Conservation (phyloP, 2,888 invertebrate genomes). For the Epinotia bilunana region DNA sequence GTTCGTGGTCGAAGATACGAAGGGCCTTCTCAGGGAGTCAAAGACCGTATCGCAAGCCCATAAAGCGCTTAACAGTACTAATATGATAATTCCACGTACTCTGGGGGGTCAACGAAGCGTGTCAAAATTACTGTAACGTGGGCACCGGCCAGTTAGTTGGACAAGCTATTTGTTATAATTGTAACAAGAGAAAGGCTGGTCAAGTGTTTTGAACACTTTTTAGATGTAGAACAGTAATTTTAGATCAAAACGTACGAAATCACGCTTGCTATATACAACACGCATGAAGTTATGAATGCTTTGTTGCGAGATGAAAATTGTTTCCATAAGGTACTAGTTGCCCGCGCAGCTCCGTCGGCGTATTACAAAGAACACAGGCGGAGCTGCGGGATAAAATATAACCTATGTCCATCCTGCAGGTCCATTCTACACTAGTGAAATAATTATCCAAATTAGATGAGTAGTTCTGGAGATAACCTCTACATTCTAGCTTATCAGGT, state of each 20-base stretch:
- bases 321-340: neutral
- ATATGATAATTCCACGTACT: constrained; percentile 46
- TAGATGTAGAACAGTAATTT: constrained; percentile 15
- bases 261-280: neutral
- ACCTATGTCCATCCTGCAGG: too few species aligned
- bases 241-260: neutral
- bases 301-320: neutral
- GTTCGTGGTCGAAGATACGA: constrained; percentile 18
- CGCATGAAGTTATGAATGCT: neutral
- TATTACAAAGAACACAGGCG: too few species aligned
- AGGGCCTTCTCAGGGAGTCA: constrained; percentile 6
- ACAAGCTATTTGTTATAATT: constrained; percentile 40
- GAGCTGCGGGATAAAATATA: too few species aligned
- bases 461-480: too few species aligned
- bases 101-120: constrained; percentile 40
- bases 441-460: too few species aligned
- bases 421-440: too few species aligned
- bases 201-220: constrained; percentile 34
- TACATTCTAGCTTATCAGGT: too few species aligned
- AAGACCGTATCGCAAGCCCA: constrained; percentile 40
- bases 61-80: constrained; percentile 46
- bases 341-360: too few species aligned
- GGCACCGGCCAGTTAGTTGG: constrained; percentile 32
- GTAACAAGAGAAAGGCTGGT: constrained; percentile 44
- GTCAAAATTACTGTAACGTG: constrained; percentile 44